phyloP scores from a whole-genome alignment of 2,797 vertebrate species.

The Characodon lateralis region DNA sequence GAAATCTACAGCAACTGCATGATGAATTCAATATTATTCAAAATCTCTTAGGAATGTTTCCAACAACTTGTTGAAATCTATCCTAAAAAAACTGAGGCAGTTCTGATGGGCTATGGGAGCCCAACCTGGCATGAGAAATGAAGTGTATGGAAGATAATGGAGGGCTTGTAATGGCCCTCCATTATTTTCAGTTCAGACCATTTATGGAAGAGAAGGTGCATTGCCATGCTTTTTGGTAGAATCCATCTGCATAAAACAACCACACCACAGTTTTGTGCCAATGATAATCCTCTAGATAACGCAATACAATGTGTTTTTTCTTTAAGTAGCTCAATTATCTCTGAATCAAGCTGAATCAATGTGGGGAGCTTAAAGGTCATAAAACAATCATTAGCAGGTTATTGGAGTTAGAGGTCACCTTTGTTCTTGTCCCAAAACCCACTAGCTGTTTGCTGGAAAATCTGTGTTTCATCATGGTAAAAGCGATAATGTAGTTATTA shows the following conservation, averaged over 20 bases:
- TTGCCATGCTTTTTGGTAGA: background rate
- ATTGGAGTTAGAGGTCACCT: background rate
- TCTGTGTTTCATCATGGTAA: background rate
- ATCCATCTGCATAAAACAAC: background rate
- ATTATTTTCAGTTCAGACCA: background rate
- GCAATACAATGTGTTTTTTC: background rate
- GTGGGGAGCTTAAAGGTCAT: background rate
- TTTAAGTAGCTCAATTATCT: background rate
- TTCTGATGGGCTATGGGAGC: background rate
- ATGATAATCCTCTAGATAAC: background rate
- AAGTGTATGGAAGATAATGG: background rate
- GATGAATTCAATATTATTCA: too few relatives aligned
- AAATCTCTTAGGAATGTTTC: too few relatives aligned
- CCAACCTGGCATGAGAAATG: too few relatives aligned
- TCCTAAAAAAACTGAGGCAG: background rate
- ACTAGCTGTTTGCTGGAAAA: background rate
- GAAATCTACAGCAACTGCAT: too few relatives aligned
- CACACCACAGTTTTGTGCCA: background rate
- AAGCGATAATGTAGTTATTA: background rate
- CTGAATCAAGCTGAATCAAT: background rate
- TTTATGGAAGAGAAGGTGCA: background rate
- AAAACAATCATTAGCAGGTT: background rate
- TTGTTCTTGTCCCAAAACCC: background rate
- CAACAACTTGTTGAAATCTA: background rate
- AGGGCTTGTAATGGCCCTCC: background rate